Evolutionary conservation across 2,113 vertebrate genomes (phyloP), one percentile per base, ranked within the genome.

Genomic region (Gallinago media): DNA sequence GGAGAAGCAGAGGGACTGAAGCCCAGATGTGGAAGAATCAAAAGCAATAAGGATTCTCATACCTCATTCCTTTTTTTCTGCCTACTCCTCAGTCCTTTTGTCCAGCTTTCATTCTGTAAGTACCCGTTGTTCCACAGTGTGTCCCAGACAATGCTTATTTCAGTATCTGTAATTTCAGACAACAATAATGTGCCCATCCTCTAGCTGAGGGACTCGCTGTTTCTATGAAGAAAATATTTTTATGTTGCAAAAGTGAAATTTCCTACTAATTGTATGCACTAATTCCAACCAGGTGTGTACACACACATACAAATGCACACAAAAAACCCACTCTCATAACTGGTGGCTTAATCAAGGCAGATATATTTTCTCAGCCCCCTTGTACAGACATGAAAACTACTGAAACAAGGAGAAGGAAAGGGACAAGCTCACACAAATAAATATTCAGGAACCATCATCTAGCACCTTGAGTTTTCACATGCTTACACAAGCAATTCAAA

Each of bases 251-350:
- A 87, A 59, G 8, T 46, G 56, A 86, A 44, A 74, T 44, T 59
- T 75, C 10, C 18, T 11, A 40, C 14, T 17, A 31, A 52, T 21
- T 13, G 6, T 23, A 23, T 9, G 20, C 16, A 44, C 15, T 18
- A 36, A 7, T 62, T 46, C 42, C 31, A 91, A 18, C 15, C 23
- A 74, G 4, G 3, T 6, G 4, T 32, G 32, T 10, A 42, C 70
- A 74, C 19, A 36, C 7, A 23, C 2, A 2, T 32, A 11, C 6
- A 15, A 7, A 3, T 4, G 2, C 26, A 42, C 34, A 27, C 2
- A 13, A 76, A 56, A 3, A 34, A 32, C 20, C 8, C 6, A 12
- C 6, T 14, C 26, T 54, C 0, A 0, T 44, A 70, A 54, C 14
- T 38, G 19, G 22, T 34, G 55, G 11, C 13, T 63, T 40, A 73